These are phyloP conservation scores for Glyphotaelius pellucidus DNA, from an alignment of 2,888 invertebrate species.

Conservation along the genomic window DNA sequence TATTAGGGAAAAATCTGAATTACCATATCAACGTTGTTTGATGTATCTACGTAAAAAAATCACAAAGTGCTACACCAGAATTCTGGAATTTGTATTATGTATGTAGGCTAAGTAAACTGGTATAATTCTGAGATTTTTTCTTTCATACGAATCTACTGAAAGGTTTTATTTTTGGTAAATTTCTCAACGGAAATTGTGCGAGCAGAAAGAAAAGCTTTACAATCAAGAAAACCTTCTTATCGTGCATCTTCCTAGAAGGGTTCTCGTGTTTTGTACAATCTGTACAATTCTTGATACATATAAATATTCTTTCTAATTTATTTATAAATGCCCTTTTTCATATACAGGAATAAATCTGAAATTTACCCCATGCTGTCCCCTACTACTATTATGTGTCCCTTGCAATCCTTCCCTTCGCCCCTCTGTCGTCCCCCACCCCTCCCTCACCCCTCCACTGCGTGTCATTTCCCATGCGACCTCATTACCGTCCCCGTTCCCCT, in stretches of 20 bases:
- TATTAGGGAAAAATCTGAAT: conserved; percentile 36
- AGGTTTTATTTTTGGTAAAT: background rate
- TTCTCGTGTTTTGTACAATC: background rate
- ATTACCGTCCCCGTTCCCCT: no score
- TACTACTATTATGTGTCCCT: no score
- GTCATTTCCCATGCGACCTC: no score
- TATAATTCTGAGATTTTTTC: background rate
- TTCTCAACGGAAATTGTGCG: background rate
- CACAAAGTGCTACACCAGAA: conserved; percentile 5
- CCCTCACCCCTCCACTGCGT: no score
- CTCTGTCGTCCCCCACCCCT: no score
- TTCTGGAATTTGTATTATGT: background rate
- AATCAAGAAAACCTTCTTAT: background rate
- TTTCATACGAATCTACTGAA: background rate
- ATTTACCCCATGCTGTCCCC: no score
- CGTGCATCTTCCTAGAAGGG: background rate
- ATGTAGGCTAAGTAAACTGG: background rate
- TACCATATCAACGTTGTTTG: conserved; percentile 45
- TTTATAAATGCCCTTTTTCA: no score
- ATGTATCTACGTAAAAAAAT: conserved; percentile 33
- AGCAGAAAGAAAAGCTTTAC: background rate
- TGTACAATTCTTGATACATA: no score
- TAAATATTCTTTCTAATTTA: no score
- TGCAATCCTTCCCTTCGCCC: no score
- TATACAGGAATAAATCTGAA: no score